phyloP scores from a whole-genome alignment of 1,140 invertebrate species.

The Meloidogyne hapla region DNA sequence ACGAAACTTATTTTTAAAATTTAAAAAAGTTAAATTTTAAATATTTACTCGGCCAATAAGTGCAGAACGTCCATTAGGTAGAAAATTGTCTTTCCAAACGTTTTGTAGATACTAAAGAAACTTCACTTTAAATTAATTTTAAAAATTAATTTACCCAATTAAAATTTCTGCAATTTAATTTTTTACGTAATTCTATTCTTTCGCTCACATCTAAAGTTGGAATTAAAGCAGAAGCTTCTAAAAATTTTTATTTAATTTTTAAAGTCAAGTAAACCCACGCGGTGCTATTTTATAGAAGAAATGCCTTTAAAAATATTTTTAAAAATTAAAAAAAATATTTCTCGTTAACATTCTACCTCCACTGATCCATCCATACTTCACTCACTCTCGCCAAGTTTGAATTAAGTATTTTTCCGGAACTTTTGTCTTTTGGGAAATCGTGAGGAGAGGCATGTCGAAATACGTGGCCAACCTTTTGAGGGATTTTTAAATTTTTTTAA shows the following conservation, averaged over 20 bases:
- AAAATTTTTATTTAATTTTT: slow-evolving; percentile 33
- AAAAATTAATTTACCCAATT: slow-evolving; percentile 72
- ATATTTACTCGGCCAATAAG: slow-evolving; percentile 26
- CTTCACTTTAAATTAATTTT: neutral
- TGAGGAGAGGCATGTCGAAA: slow-evolving; percentile 98
- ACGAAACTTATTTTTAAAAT: slow-evolving; percentile 37
- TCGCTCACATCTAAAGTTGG: slow-evolving; percentile 69
- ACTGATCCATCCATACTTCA: slow-evolving; percentile 87
- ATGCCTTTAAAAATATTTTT: slow-evolving; percentile 67
- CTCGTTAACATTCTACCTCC: slow-evolving; percentile 71
- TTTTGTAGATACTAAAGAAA: slow-evolving; percentile 77
- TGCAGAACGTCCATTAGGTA: slow-evolving; percentile 68
- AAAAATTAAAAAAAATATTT: neutral
- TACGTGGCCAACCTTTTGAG: slow-evolving; percentile 79
- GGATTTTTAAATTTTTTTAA: neutral
- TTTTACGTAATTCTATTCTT: slow-evolving; percentile 74
- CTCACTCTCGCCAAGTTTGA: slow-evolving; percentile 94
- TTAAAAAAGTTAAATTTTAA: slow-evolving; percentile 23
- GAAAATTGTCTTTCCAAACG: slow-evolving; percentile 90
- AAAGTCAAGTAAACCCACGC: slow-evolving; percentile 72
- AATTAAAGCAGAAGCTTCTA: slow-evolving; percentile 68
- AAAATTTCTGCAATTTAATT: slow-evolving; percentile 86
- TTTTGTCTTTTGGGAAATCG: slow-evolving; percentile 94
- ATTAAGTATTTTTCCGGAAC: slow-evolving; percentile 92
- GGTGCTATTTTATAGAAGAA: slow-evolving; percentile 98